Base-by-base conservation (phyloP, 2,888 invertebrate genomes). In the Agrilus mali region DNA sequence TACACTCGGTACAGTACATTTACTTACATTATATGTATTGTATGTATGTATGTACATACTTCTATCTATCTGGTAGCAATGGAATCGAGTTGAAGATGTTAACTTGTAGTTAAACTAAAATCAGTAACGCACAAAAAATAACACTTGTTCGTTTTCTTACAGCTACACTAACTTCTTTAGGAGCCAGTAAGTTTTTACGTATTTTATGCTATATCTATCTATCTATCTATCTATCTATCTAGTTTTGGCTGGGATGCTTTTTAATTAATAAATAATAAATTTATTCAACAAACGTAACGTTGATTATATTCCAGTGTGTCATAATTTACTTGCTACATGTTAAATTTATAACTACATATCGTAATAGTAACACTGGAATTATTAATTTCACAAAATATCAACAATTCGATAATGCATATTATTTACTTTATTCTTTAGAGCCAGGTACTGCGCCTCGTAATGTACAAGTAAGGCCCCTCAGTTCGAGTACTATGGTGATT, bases 361-460 rank as follows among this genome's bases (percentile, higher is more conserved):
- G n/a, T n/a, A n/a, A 4, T 6, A 27, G 20, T 20, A 20, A 10
- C 27, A 27, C 27, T 27, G 27, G 27, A 27, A 27, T 10, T 27
- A 27, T 20, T 20, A 27, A 22, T 10, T 27, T 10, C 8, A 27
- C 10, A 2, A 27, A 27, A 27, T 27, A 4, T 8, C 20, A 20
- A 4, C 4, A 20, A 17, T 17, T 17, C 36, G 7, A 13, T 27
- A 10, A 27, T 12, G 20, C 7, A 33, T 27, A n/a, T n/a, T n/a
- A n/a, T n/a, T n/a, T 32, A 7, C 13, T 31, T 49, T 43, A 52
- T 55, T 43, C 44, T 49, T 52, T 72, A 96, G 95, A 88, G 75
- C 96, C 96, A 49, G 94, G 94, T 59, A 88, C 90, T 59, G 88
- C 96, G 42, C 97, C 97, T 6, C 75, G 86, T 55, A 92, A 93